Percentiles rank a stretch among this genome's conserved stretches.
These are phyloP conservation scores for Bellardia bayeri DNA, from an alignment of 2,888 invertebrate species.

Conservation along the genomic window DNA sequence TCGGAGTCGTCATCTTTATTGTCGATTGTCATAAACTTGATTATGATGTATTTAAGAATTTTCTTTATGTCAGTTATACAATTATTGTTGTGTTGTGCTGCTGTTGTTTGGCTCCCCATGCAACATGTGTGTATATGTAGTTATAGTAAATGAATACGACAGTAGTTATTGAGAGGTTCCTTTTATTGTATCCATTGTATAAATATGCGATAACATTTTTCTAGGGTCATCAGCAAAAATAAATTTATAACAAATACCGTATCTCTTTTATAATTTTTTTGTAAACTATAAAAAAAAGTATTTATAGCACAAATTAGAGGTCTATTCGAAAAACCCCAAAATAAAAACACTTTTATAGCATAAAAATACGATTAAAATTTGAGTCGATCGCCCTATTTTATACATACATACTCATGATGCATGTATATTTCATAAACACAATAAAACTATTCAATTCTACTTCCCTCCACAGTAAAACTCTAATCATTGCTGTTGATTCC, in stretches of 20 bases:
- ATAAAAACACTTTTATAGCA: too few relatives aligned
- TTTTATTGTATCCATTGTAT: conserved; percentile 36
- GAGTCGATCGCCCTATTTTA: too few relatives aligned
- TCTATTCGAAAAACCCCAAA: too few relatives aligned
- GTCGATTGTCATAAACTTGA: conserved; percentile 62
- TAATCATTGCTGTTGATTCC: background rate
- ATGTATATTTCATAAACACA: background rate
- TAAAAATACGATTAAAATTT: too few relatives aligned
- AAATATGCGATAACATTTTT: background rate
- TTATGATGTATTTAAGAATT: conserved; percentile 69
- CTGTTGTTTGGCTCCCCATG: conserved; percentile 26
- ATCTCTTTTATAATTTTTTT: too few relatives aligned
- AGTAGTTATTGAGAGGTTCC: conserved; percentile 65
- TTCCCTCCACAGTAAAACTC: background rate
- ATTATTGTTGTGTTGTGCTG: conserved; percentile 49
- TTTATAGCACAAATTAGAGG: too few relatives aligned
- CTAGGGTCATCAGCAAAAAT: too few relatives aligned
- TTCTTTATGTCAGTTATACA: conserved; percentile 60
- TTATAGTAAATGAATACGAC: conserved; percentile 58
- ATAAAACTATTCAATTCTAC: conserved; percentile 36
- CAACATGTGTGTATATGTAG: conserved; percentile 13
- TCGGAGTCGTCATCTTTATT: conserved; percentile 68
- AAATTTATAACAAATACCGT: too few relatives aligned
- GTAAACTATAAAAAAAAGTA: too few relatives aligned
- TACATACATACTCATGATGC: too few relatives aligned